Base-by-base conservation (phyloP, 1,140 invertebrate genomes). In the Cylas formicarius region DNA sequence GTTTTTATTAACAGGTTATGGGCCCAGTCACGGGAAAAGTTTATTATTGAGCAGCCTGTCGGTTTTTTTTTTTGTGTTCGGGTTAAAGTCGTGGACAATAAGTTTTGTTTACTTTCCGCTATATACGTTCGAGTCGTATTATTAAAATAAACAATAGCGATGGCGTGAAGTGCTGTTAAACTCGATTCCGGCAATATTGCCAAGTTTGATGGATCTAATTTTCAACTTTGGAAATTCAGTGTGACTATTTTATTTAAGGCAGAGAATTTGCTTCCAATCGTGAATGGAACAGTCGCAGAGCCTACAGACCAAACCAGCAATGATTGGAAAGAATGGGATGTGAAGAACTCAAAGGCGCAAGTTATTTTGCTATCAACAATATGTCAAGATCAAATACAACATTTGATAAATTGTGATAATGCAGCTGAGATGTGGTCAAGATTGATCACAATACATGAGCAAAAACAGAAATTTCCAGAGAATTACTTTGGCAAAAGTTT, bases 371-470 rank as follows among this genome's bases (percentile, higher is more conserved):
- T n/a, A n/a, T n/a, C n/a, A n/a, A n/a, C n/a, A n/a, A 38, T 51
- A 14, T 52, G 42, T 37, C 32, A 56, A 28, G 24, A 56, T 33
- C 53, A 51, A 17, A 57, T 61, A 52, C 16, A 52, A 28, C 63
- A 62, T 39, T 55, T 62, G 9, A 45, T 64, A 17, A 55, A 56
- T 14, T 65, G 57, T 40, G 26, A 34, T 10, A 51, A 31, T 31
- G 45, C 60, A 20, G 56, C 56, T 8, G 55, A 53, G 18, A 68
- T 67, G 60, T 69, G 63, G 63, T 36, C 41, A 10, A 60, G 58
- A 16, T 28, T 67, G 1, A 13, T 33, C 1, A 50, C 53, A 24
- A 43, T 67, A 1, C 64, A 65, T 21, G 65, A 67, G 29, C 57
- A 65, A 18, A 64, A 53, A 47, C 13, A 33, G 34, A 37, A 16